Evolutionary conservation across 2,797 vertebrate genomes (phyloP).

Genomic region (Micromesistius poutassou): DNA sequence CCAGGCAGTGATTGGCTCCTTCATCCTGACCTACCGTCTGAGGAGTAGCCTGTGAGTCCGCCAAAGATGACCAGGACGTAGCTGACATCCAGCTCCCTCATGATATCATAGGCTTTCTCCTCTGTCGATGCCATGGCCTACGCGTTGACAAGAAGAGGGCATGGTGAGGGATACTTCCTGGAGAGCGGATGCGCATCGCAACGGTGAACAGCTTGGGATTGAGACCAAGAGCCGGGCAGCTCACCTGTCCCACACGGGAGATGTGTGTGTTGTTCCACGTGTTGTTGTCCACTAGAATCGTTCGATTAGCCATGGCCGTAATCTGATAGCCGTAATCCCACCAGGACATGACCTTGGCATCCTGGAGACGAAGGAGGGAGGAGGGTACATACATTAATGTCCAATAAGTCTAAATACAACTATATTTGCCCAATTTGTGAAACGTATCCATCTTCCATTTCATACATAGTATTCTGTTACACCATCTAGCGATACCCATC

Average conservation of each 20-base stretch:
- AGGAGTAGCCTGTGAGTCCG: conserved; percentile 95
- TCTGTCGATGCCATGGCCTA: conserved; percentile 98
- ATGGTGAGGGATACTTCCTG: background rate
- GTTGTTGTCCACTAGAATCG: conserved; percentile 98
- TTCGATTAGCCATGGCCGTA: conserved; percentile 98
- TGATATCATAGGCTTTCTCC: conserved; percentile 96
- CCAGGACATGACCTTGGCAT: conserved; percentile 99
- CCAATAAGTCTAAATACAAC: background rate
- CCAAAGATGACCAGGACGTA: conserved; percentile 98
- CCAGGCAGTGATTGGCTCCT: background rate
- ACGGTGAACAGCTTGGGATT: background rate
- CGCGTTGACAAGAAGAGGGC: conserved; percentile 18
- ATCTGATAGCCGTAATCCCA: conserved; percentile 99
- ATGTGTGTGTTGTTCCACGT: conserved; percentile 99
- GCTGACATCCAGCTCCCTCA: conserved; percentile 97
- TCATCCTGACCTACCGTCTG: conserved; percentile 78
- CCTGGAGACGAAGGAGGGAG: conserved; percentile 67
- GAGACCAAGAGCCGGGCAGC: background rate
- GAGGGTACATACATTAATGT: too few species aligned
- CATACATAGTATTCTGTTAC: background rate
- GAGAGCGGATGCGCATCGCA: background rate
- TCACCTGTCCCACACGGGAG: conserved; percentile 95
- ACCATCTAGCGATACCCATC: background rate
- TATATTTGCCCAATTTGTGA: background rate
- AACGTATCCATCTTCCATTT: background rate